phyloP scores from a whole-genome alignment of 2,797 vertebrate species.

The Sciurus carolinensis region DNA sequence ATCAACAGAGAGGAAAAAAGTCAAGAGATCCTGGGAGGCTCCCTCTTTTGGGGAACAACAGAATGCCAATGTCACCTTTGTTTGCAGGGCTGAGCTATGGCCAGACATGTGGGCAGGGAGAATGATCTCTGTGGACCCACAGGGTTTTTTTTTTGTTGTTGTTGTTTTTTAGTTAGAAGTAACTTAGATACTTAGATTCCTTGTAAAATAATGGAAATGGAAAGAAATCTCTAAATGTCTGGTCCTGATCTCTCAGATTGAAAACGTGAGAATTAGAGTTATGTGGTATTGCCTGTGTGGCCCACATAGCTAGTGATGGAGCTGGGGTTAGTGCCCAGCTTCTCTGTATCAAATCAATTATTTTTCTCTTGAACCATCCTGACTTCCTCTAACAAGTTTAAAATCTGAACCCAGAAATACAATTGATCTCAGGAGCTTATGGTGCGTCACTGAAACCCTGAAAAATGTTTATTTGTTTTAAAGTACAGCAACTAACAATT shows the following conservation, averaged over 20 bases:
- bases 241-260: not conserved
- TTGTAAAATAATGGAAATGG: not conserved
- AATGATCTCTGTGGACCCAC: not conserved
- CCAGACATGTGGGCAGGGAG: not conserved
- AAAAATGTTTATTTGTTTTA: not conserved
- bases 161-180: not conserved
- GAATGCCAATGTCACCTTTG: slow-evolving; percentile 5
- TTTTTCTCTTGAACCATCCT: not conserved
- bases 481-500: not conserved
- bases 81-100: not conserved
- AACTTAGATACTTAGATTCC: not conserved
- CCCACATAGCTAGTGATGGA: not conserved
- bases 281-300: not conserved
- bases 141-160: too few relatives aligned
- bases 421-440: slow-evolving; percentile 6
- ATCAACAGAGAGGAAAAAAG: not conserved
- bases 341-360: not conserved
- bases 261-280: not conserved
- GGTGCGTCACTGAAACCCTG: not conserved
- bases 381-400: not conserved
- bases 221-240: not conserved
- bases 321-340: not conserved
- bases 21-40: not conserved
- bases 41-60: not conserved
- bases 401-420: not conserved